Evolutionary conservation across 2,888 invertebrate genomes (phyloP), one percentile per base, ranked within the genome.

Genomic region (Agrochola lychnidis): DNA sequence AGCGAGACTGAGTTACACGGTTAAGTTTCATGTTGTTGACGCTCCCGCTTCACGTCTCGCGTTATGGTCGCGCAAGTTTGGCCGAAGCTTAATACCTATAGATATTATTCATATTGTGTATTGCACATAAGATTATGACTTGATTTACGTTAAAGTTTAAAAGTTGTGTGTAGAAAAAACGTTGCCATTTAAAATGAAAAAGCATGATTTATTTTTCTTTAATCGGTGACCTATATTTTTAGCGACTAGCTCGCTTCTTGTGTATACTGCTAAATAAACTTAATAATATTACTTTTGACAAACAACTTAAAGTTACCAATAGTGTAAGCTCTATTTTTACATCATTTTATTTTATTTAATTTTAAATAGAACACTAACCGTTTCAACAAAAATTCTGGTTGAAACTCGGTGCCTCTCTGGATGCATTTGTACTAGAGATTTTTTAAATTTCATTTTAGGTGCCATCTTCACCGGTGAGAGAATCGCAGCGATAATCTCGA

Each of bases 171-270:
- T 51, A 51, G n/a, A 40, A 10, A 61, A 9, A 42, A 42, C 2
- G 19, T 56, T 45, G n/a, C 9, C 2, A 77, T 30, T 5, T 19
- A 30, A 78, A 53, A 22, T 25, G 16, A 51, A 19, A 4, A 42
- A 48, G n/a, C 4, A 30, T 16, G 4, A 19, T n/a, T 42, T 61
- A 1, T 42, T 45, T 36, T 6, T 48, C 16, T n/a, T 4, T 42
- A 7, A 48, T 70, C 0, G 0, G n/a, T n/a, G 14, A 25, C 10
- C 30, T 53, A 59, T 12, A 12, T 53, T 51, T 9, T 75, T 62
- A 30, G 75, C 70, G 70, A 78, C 75, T 79, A 86, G 79, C 12
- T 83, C 72, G 86, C 79, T 62, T 79, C 75, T 77, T 72, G 79
- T 57, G 76, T 77, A 42, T 64, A 70, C 59, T 71, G 59, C 42